Base-by-base conservation (phyloP, 2,888 invertebrate species). In the Mycalesis mineus region DNA sequence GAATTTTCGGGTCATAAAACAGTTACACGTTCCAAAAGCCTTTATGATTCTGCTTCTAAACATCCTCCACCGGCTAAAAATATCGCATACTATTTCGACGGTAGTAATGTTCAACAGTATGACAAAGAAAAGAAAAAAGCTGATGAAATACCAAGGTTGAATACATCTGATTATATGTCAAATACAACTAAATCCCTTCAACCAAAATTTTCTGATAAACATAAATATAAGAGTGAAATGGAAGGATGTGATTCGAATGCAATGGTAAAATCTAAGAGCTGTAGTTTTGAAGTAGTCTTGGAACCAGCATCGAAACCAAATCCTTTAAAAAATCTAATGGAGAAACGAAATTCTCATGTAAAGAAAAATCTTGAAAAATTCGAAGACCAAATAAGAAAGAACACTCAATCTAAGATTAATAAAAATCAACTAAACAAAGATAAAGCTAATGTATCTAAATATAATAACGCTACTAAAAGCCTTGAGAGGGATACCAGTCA, bases 301-400 rank as follows among this genome's bases (percentile, higher is more conserved):
- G 90, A 91, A 66, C 88, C 89, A 0, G 88, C 89, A 0, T 86
- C 88, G 0, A 90, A 89, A 64, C 89, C 89, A 0, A 88, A 88
- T 60, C 88, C 88, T 0, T 64, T 89, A 1, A 90, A 86, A 63
- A 87, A 86, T 72, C 65, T 89, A 2, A 84, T 84, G 77, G 90
- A 90, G 45, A 91, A 90, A 69, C 69, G 88, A 7, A 85, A 82
- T 57, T 90, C 90, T 0, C 90, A 91, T 50, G 90, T 91, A 0
- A 84, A 90, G 63, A 90, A 91, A 66, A 92, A 92, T 75, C 72
- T 92, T 31, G 91, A 92, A 53, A 92, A 92, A 69, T 92, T 92
- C 58, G 92, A 92, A 68, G 91, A 90, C 44, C 90, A 83, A 82
- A 92, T 85, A 44, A 73, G 82, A 13, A 90, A 84, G 60, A 84